Conservation (phyloP, 1,140 invertebrate genomes). For the Ladona fulva region DNA sequence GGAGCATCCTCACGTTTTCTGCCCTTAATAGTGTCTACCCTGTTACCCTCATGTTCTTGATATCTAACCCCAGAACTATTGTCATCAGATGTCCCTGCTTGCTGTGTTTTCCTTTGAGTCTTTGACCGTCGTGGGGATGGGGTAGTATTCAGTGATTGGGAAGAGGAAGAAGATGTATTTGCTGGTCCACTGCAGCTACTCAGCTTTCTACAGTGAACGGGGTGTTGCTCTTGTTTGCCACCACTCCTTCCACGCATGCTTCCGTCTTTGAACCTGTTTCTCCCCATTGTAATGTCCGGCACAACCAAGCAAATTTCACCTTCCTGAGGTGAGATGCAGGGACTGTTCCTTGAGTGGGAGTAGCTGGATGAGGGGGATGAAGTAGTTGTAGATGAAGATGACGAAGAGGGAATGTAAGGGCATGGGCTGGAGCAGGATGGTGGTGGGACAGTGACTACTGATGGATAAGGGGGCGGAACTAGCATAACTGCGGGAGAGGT, state of each 20-base stretch:
- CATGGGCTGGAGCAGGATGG: neutral
- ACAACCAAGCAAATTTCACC: slow-evolving; percentile 1
- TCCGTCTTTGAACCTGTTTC: neutral
- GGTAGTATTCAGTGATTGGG: neutral
- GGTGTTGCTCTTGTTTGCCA: neutral
- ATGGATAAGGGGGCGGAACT: slow-evolving; percentile 26
- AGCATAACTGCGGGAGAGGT: slow-evolving; percentile 25
- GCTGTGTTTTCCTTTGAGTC: neutral
- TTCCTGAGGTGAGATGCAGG: neutral
- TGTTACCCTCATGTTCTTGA: neutral
- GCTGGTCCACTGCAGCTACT: neutral
- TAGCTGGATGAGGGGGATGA: neutral
- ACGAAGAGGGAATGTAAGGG: neutral
- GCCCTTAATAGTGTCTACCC: neutral
- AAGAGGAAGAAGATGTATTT: neutral
- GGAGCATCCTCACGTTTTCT: neutral
- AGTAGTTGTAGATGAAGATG: neutral
- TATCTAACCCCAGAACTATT: neutral
- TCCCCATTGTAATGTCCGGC: neutral
- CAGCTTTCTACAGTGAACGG: neutral
- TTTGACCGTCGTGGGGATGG: neutral
- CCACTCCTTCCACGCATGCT: neutral
- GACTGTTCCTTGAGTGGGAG: neutral
- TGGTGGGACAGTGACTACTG: neutral
- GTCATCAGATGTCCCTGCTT: neutral